Conservation (phyloP, 2,888 invertebrate genomes). For the Tetropium fuscum region DNA sequence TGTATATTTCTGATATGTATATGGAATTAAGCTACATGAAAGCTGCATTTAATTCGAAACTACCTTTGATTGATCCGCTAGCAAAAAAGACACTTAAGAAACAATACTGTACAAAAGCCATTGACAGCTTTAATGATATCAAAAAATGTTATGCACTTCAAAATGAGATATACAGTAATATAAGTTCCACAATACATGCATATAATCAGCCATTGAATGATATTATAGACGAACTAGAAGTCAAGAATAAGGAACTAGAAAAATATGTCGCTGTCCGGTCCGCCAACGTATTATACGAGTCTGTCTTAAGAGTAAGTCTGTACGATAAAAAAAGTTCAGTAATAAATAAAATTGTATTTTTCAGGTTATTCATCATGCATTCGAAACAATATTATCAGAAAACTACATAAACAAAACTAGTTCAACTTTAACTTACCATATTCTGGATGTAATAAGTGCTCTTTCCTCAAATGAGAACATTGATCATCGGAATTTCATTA, state of each 20-base stretch:
- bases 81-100: conserved; percentile 81
- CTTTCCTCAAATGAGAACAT: conserved; percentile 21
- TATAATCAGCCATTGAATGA: conserved; percentile 66
- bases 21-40: conserved; percentile 70
- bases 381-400: conserved; percentile 48
- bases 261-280: conserved; percentile 71
- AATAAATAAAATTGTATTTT: conserved; percentile 35
- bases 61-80: conserved; percentile 85
- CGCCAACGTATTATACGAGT: conserved; percentile 67
- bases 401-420: conserved; percentile 40
- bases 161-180: conserved; percentile 61
- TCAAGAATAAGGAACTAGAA: conserved; percentile 62
- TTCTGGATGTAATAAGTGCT: conserved; percentile 21
- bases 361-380: conserved; percentile 52
- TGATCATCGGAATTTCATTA: conserved; percentile 12
- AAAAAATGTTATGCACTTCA: conserved; percentile 72
- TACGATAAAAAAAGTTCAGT: too few relatives aligned
- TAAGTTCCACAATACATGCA: conserved; percentile 66
- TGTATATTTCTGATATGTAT: conserved; percentile 55
- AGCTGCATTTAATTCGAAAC: conserved; percentile 71
- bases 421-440: conserved; percentile 31
- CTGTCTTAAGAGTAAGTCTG: conserved; percentile 70
- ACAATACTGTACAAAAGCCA: conserved; percentile 77
- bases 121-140: conserved; percentile 71
- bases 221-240: conserved; percentile 57